Evolutionary conservation across 2,888 invertebrate genomes (phyloP), one percentile per base, ranked within the genome.

Genomic region (Eilema griseolum): DNA sequence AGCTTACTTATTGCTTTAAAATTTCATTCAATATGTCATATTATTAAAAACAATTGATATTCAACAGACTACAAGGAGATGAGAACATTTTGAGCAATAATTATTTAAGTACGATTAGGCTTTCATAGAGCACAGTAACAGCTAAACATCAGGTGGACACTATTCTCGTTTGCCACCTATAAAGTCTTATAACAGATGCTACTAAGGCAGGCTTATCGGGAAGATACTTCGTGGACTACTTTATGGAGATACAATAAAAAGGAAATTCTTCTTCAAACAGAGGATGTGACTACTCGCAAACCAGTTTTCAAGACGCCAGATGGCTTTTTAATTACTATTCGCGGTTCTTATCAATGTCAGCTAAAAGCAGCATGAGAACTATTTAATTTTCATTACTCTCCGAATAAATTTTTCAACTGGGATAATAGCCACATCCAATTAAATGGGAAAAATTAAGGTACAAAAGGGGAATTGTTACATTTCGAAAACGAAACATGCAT

Each of bases 331-430:
- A 84, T 87, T 85, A 82, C 81, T 78, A 70, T 69, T 75, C 71
- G 74, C 68, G 85, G 80, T 81, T 84, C 83, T 85, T 76, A 84
- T 88, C 87, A 85, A 86, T 84, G 88, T 83, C 86, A 87, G 84
- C 81, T 61, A 78, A 76, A 83, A 84, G 86, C 86, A 83, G 77
- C 75, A 76, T 78, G 33, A 78, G 72, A 78, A 81, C 82, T 83
- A 74, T 81, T 83, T 81, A 81, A 76, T 61, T 60, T 60, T 61
- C 61, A 61, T 31, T 61, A 31, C 3, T 20, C 28, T 33, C 46
- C 0, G 46, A 20, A 46, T 46, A 5, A 46, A 46, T 46, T 46
- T 46, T 41, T 46, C 46, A 46, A 46, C 46, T 20, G 46, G 16
- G 46, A 46, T 46, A 46, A 46, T 46, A 20, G 20, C 20, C 16